Evolutionary conservation across 2,888 invertebrate species (phyloP).

Genomic region (Leptinotarsa rubiginosa): DNA sequence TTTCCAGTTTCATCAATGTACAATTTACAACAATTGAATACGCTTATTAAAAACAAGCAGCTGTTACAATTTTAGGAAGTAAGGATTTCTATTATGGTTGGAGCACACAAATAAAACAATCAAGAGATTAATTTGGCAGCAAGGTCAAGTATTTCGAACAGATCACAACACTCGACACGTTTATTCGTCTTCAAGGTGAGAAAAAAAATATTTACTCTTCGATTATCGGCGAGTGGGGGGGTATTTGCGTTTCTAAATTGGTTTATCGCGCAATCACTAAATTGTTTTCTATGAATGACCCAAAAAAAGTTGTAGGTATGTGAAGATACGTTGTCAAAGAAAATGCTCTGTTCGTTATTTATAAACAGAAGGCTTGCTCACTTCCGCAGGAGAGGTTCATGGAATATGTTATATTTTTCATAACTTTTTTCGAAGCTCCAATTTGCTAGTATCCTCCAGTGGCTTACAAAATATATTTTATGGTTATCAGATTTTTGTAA

Average conservation of each 20-base stretch:
- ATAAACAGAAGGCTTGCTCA: neutral
- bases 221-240: neutral
- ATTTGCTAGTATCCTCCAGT: too few relatives aligned
- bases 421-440: too few relatives aligned
- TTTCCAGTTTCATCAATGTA: too few relatives aligned
- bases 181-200: neutral
- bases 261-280: neutral
- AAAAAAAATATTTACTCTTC: conserved; percentile 9
- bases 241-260: neutral
- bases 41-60: too few relatives aligned
- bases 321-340: neutral
- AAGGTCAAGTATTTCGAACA: conserved; percentile 6
- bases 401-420: too few relatives aligned
- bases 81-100: neutral
- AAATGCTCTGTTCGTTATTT: neutral
- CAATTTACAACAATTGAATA: too few relatives aligned
- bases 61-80: neutral
- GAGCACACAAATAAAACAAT: conserved; percentile 4
- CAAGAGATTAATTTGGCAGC: neutral
- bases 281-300: neutral
- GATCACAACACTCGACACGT: conserved; percentile 1
- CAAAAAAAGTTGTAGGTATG: neutral
- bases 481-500: too few relatives aligned
- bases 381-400: too few relatives aligned
- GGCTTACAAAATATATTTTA: too few relatives aligned